These are phyloP conservation scores for Tetragnatha versicolor DNA, from an alignment of 1,140 invertebrate species.

Conservation along the genomic window DNA sequence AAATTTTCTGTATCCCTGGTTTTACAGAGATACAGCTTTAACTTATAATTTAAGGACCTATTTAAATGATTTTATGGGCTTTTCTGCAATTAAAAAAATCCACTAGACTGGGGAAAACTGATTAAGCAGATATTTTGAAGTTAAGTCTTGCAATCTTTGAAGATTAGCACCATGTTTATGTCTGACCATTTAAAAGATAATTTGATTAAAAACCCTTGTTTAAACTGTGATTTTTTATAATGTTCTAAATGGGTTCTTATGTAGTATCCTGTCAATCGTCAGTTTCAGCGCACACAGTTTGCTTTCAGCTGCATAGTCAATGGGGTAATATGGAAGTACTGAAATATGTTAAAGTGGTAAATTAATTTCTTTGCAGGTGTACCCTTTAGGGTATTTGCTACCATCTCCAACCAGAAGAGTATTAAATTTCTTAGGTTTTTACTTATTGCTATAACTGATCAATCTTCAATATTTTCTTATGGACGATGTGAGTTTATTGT, in stretches of 20 bases:
- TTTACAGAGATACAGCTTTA: no score
- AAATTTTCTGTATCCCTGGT: no score
- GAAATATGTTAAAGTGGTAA: background rate
- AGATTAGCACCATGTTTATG: no score
- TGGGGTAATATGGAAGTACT: background rate
- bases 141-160: no score
- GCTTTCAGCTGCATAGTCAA: background rate
- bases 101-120: no score
- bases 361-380: constrained; percentile 17
- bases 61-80: no score
- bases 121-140: no score
- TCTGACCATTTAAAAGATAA: background rate
- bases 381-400: constrained; percentile 21
- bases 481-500: constrained; percentile 36
- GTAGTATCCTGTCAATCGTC: background rate
- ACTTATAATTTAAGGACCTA: no score
- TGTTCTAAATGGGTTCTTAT: background rate
- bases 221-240: background rate
- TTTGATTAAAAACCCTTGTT: background rate
- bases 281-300: background rate
- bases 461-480: background rate
- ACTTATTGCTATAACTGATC: background rate
- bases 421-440: constrained; percentile 26
- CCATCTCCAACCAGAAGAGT: background rate
- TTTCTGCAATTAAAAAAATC: no score